Conservation (phyloP, 1,140 invertebrate species). For the Bacillus rossius region DNA sequence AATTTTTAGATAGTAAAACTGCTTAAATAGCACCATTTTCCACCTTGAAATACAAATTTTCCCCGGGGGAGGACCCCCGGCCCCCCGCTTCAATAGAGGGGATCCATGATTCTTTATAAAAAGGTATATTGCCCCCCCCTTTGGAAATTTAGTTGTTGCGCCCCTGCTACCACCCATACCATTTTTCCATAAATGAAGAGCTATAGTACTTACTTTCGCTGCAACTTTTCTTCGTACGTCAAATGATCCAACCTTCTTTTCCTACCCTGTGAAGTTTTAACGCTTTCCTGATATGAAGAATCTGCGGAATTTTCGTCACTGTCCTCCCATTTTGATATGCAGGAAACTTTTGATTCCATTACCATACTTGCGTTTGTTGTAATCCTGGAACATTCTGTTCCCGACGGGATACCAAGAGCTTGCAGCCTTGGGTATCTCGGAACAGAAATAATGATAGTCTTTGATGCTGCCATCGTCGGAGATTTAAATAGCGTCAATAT, state of each 20-base stretch:
- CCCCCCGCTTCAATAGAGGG: too few relatives aligned
- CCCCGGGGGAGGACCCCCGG: too few relatives aligned
- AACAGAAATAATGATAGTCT: conserved; percentile 6
- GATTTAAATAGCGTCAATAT: too few relatives aligned
- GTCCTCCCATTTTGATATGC: background rate
- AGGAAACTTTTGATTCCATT: background rate
- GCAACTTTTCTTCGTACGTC: conserved; percentile 75
- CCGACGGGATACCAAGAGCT: background rate
- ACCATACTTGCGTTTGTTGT: background rate
- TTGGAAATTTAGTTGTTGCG: too few relatives aligned
- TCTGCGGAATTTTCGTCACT: background rate
- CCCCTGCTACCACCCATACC: too few relatives aligned
- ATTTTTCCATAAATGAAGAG: too few relatives aligned
- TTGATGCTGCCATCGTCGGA: background rate
- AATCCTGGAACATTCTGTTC: background rate
- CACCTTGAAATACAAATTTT: too few relatives aligned
- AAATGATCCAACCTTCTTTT: conserved; percentile 71
- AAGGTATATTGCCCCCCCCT: too few relatives aligned
- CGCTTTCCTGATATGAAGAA: background rate
- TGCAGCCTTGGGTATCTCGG: background rate
- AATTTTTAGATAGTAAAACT: too few relatives aligned
- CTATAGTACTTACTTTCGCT: conserved; percentile 76
- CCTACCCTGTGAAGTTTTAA: conserved; percentile 43
- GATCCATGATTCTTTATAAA: too few relatives aligned
- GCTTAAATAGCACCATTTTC: too few relatives aligned